These are phyloP conservation scores for Alfaro cultratus DNA, from an alignment of 2,797 vertebrate genomes.

Conservation along the genomic window DNA sequence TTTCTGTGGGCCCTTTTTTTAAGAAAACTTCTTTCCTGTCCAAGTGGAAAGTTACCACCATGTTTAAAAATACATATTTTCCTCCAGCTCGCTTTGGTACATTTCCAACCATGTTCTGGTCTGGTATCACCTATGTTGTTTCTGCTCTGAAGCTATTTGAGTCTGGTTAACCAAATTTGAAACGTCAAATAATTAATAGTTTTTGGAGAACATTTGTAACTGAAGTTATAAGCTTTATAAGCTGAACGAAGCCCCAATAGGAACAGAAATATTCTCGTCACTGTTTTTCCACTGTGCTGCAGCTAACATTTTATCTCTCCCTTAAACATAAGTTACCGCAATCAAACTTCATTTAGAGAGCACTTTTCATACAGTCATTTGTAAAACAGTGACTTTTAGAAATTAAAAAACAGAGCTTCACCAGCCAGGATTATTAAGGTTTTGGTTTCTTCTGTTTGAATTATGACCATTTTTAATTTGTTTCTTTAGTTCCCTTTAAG, in stretches of 20 bases:
- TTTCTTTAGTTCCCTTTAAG: neutral
- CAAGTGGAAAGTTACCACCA: neutral
- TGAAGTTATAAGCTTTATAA: neutral
- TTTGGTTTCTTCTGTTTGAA: neutral
- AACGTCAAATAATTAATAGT: neutral
- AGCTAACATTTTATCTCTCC: neutral
- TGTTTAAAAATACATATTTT: neutral
- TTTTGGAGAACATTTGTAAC: neutral
- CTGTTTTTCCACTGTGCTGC: neutral
- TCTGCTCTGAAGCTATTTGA: neutral
- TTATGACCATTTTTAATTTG: neutral
- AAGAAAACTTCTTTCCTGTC: neutral
- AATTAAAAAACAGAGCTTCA: neutral
- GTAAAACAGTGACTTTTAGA: neutral
- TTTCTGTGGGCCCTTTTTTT: neutral
- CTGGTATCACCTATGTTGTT: neutral
- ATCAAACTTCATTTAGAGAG: neutral
- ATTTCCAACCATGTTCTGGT: conserved; percentile 2
- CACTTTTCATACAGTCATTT: neutral
- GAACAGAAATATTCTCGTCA: neutral
- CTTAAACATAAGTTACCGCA: neutral
- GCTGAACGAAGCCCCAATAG: neutral
- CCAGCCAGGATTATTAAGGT: neutral
- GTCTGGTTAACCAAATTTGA: neutral
- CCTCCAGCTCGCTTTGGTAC: neutral